Base-by-base conservation (phyloP, 1,140 invertebrate species). In the Trinorchestia longiramus region DNA sequence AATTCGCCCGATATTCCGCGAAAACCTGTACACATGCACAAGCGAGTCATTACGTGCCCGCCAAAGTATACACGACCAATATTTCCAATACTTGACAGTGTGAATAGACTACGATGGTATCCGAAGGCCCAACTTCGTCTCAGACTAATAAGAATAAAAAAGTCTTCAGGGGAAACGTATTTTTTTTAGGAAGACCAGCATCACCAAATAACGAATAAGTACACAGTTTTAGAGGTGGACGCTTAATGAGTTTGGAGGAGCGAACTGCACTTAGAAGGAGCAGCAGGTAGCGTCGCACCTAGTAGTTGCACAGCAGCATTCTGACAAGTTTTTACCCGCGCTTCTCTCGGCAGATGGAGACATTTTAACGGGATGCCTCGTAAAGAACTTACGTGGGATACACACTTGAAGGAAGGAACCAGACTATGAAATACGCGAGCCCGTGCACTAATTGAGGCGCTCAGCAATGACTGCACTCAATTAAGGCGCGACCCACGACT, bases 351-450 rank as follows among this genome's bases (percentile, higher is more conserved):
- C 43, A 94, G 92, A 94, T 94, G 92, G 92, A 94, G 92, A 94
- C 92, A 94, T 94, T 94, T 91, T 94, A 94, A 94, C 92, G 92
- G 92, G 92, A 94, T 36, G 92, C 92, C 44, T 45, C 43, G 44
- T 15, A 47, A 77, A 36, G 62, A 77, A 77, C 62, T 77, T 36
- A 77, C 62, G 36, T 11, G 62, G 62, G 62, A 77, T 77, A 77
- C 28, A 36, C 62, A 77, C 62, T 77, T 36, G 36, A 77, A 36
- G 8, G 62, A 36, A 36, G 62, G 62, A 28, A 77, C 62, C 62
- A 77, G 62, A 77, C 11, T 28, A 77, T 77, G 62, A 77, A 77
- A 77, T 77, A 77, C 62, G 47, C 6, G 6, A 53, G 47, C 47
- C 1, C 28, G 28, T 77, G 62, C 1, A 36, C 15, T 77, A 77